Evolutionary conservation across 2,888 invertebrate genomes (phyloP), one percentile per base, ranked within the genome.

Genomic region (Selenia dentaria): DNA sequence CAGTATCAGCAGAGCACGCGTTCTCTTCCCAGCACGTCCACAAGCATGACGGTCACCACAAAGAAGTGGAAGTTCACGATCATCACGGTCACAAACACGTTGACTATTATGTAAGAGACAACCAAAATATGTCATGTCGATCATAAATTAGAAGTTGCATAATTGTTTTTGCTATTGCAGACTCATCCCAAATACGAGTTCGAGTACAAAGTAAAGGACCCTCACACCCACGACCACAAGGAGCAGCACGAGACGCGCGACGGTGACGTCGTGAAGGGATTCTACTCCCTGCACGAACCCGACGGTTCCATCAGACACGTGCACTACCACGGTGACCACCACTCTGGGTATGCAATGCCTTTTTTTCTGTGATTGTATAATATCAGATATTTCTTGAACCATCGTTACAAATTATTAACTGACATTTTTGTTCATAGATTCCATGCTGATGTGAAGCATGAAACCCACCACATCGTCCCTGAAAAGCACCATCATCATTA

Each of bases 151-250:
- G 8, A 22, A 4, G 22, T 22, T 6, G 10, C 10, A 1, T 8
- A 10, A 25, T 9, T 25, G 5, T 25, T 25, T 25, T 25, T 6
- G 11, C 6, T 11, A 2, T 39, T 52, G 0, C 48, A 70, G 69
- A 53, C 82, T 16, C 78, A 79, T 53, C 84, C 88, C 8, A 83
- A 83, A 66, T 88, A 91, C 66, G 77, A 81, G 61, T 88, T 84
- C 65, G 77, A 83, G 57, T 88, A 90, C 62, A 79, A 81, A 16
- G 88, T 90, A 32, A 70, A 78, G 16, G 90, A 89, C 57, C 73
- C 74, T 6, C 84, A 87, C 59, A 89, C 90, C 8, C 81, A 81
- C 24, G 90, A 90, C 65, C 79, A 82, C 56, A 88, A 89, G 63
- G 78, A 68, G 58, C 87, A 87, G 60, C 76, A 77, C 14, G 89